Conservation (phyloP, 2,888 invertebrate species). For the Andrena hattorfiana region DNA sequence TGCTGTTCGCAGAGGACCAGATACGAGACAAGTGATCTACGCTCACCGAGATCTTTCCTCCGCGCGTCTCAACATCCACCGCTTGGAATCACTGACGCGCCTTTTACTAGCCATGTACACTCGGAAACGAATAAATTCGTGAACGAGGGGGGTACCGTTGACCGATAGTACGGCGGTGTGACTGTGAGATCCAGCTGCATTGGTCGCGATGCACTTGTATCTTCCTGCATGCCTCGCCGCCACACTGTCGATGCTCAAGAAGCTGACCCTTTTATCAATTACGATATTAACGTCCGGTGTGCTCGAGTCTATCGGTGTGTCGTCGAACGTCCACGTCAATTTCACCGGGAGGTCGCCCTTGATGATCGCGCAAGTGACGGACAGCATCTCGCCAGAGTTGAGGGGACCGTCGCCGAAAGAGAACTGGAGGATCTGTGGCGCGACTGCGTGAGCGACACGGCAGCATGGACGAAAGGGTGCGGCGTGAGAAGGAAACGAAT, state of each 20-base stretch:
- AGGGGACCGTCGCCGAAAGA: conserved; percentile 86
- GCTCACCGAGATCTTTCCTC: not conserved
- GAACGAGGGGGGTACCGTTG: conserved; percentile 87
- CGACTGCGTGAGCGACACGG: conserved; percentile 84
- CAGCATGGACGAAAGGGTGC: conserved; percentile 54
- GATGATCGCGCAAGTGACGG: conserved; percentile 87
- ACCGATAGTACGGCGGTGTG: conserved; percentile 88
- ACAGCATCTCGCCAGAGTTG: conserved; percentile 87
- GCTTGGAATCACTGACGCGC: conserved; percentile 33
- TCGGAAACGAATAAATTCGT: conserved; percentile 48
- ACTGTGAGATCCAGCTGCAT: conserved; percentile 88
- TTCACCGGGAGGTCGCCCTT: conserved; percentile 89
- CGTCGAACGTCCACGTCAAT: conserved; percentile 92
- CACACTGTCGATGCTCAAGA: conserved; percentile 88
- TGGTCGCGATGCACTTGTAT: conserved; percentile 90
- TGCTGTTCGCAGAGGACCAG: too few relatives aligned
- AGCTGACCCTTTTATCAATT: conserved; percentile 88
- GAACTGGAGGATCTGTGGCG: conserved; percentile 87
- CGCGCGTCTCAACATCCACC: not conserved
- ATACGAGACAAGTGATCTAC: not conserved
- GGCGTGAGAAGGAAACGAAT: conserved; percentile 47
- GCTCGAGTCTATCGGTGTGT: conserved; percentile 84
- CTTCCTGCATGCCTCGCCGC: conserved; percentile 89
- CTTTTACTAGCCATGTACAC: conserved; percentile 18
- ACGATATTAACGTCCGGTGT: conserved; percentile 88